phyloP scores from a whole-genome alignment of 2,113 vertebrate genomes.

The Elephas maximus region DNA sequence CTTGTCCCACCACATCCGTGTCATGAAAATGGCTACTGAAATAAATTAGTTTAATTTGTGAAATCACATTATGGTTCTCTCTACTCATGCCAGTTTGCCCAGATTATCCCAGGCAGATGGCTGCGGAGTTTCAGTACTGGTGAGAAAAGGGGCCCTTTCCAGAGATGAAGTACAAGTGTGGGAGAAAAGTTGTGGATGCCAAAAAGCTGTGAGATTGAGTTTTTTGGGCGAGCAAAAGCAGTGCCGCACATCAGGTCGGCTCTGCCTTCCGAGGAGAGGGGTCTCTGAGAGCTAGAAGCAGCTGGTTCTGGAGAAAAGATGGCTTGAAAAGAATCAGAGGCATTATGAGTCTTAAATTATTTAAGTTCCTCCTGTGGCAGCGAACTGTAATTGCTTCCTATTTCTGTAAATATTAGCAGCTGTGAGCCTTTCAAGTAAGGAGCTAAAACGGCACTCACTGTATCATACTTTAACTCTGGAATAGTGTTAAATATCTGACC shows the following conservation, averaged over 20 bases:
- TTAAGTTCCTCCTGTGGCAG: conserved; percentile 88
- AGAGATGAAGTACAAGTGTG: conserved; percentile 69
- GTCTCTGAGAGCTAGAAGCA: conserved; percentile 80
- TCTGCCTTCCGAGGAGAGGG: conserved; percentile 71
- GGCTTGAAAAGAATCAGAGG: conserved; percentile 82
- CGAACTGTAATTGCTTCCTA: conserved; percentile 87
- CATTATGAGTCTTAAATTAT: conserved; percentile 88
- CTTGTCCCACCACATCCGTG: conserved; percentile 54
- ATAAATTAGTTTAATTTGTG: conserved; percentile 79
- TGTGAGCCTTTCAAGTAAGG: conserved; percentile 87
- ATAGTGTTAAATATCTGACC: conserved; percentile 83
- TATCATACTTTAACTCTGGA: conserved; percentile 83
- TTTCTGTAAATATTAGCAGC: conserved; percentile 88
- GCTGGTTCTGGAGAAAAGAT: conserved; percentile 86
- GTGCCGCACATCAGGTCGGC: conserved; percentile 57
- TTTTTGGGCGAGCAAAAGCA: conserved; percentile 66
- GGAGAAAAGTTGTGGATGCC: conserved; percentile 65
- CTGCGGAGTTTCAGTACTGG: conserved; percentile 73
- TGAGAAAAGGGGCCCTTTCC: conserved; percentile 70
- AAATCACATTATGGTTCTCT: conserved; percentile 74
- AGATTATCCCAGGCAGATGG: conserved; percentile 79
- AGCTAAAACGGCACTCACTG: conserved; percentile 84
- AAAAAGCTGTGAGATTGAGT: conserved; percentile 72
- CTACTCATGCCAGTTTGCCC: conserved; percentile 69
- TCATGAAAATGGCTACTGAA: conserved; percentile 76